These are phyloP conservation scores for Cydia amplana DNA, from an alignment of 1,140 invertebrate genomes.

Conservation along the genomic window DNA sequence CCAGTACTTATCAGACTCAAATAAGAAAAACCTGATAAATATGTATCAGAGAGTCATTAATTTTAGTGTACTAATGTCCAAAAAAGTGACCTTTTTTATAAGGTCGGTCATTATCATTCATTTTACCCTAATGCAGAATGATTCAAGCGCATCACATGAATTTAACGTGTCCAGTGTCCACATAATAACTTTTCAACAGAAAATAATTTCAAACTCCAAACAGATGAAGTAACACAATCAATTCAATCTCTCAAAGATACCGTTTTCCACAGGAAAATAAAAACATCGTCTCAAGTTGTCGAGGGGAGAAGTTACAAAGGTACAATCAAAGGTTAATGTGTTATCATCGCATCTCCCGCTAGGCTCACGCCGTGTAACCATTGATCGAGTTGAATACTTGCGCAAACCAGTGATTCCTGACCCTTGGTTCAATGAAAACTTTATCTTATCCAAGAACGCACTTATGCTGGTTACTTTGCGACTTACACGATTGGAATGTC, in stretches of 20 bases:
- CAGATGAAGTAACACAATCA: background rate
- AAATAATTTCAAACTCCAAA: background rate
- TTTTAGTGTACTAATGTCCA: too few relatives aligned
- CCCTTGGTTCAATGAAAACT: background rate
- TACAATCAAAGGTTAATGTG: slow-evolving; percentile 32
- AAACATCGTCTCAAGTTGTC: slow-evolving; percentile 22
- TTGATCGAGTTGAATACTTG: background rate
- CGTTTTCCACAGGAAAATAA: slow-evolving; percentile 14
- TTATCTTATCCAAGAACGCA: background rate
- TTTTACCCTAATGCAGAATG: background rate
- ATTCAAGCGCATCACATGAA: background rate
- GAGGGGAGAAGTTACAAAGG: slow-evolving; percentile 27
- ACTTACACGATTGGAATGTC: background rate
- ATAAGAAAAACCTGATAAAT: too few relatives aligned
- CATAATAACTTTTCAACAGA: background rate
- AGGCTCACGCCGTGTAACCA: background rate
- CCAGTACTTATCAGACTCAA: too few relatives aligned
- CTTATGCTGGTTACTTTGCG: background rate
- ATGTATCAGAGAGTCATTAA: too few relatives aligned
- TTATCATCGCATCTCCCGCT: slow-evolving; percentile 18
- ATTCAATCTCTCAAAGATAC: background rate
- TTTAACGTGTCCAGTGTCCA: too few relatives aligned
- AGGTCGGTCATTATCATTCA: too few relatives aligned
- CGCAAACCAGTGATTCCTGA: background rate
- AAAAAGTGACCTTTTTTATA: too few relatives aligned